Percentiles rank a stretch among this genome's conserved stretches.
Conservation (phyloP, 2,113 vertebrate genomes). For the Seriola quinqueradiata region DNA sequence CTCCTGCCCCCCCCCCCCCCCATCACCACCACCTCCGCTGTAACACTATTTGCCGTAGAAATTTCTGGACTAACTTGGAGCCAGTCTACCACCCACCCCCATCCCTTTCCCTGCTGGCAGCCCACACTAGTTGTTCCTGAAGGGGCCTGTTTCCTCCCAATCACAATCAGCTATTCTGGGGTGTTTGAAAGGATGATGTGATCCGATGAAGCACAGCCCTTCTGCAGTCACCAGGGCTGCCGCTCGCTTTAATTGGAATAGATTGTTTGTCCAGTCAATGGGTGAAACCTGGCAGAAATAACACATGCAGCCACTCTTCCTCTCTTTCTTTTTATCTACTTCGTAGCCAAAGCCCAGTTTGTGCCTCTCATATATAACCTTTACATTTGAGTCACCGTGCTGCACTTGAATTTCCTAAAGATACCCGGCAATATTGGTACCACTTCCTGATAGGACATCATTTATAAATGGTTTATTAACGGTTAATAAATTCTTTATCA, state of each 20-base stretch:
- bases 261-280: constrained; percentile 79
- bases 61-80: constrained; percentile 58
- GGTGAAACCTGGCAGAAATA: constrained; percentile 75
- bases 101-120: constrained; percentile 24
- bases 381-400: background rate
- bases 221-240: constrained; percentile 63
- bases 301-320: constrained; percentile 53
- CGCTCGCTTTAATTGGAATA: constrained; percentile 81
- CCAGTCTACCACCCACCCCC: constrained; percentile 14
- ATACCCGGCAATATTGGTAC: background rate
- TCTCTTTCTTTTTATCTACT: constrained; percentile 4
- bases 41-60: constrained; percentile 50
- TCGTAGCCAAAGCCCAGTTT: background rate
- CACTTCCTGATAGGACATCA: background rate
- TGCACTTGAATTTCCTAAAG: background rate
- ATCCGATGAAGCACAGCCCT: constrained; percentile 66
- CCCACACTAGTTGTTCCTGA: constrained; percentile 62
- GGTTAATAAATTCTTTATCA: background rate
- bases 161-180: constrained; percentile 69
- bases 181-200: constrained; percentile 75
- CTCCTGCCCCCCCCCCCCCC: constrained; percentile 10
- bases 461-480: background rate
- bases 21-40: constrained; percentile 22
- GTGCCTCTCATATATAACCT: background rate
- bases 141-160: constrained; percentile 64